Evolutionary conservation across 2,797 vertebrate species (phyloP).

Genomic region (Galagoides demidoff): DNA sequence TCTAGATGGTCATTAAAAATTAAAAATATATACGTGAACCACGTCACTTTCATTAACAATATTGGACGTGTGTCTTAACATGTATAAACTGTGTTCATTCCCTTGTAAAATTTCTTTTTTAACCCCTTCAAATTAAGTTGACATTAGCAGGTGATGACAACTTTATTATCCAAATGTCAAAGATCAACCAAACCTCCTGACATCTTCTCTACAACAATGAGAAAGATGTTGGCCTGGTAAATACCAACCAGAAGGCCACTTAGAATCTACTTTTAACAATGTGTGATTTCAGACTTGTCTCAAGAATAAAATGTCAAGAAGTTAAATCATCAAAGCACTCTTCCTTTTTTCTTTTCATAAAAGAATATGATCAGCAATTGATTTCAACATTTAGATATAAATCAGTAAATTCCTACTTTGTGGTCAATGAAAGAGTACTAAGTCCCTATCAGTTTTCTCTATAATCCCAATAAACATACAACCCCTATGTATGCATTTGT

Average conservation of each 20-base stretch:
- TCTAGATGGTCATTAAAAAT: background rate
- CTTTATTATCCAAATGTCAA: conserved; percentile 17
- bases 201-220: background rate
- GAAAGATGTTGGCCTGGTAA: background rate
- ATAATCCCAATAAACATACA: background rate
- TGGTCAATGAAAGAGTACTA: background rate
- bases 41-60: background rate
- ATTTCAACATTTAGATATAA: conserved; percentile 27
- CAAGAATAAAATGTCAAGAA: conserved; percentile 34
- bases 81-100: background rate
- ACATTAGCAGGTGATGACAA: background rate
- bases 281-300: conserved; percentile 18
- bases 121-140: conserved; percentile 27
- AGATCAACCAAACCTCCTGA: background rate
- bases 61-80: background rate
- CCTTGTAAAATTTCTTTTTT: conserved; percentile 15
- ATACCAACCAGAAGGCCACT: background rate
- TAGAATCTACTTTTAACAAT: background rate
- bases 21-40: background rate
- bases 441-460: background rate
- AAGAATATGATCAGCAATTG: background rate
- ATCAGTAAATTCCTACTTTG: background rate
- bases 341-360: background rate
- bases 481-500: background rate
- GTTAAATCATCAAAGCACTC: background rate